phyloP scores from a whole-genome alignment of 2,888 invertebrate species.

The Epinotia demarniana region DNA sequence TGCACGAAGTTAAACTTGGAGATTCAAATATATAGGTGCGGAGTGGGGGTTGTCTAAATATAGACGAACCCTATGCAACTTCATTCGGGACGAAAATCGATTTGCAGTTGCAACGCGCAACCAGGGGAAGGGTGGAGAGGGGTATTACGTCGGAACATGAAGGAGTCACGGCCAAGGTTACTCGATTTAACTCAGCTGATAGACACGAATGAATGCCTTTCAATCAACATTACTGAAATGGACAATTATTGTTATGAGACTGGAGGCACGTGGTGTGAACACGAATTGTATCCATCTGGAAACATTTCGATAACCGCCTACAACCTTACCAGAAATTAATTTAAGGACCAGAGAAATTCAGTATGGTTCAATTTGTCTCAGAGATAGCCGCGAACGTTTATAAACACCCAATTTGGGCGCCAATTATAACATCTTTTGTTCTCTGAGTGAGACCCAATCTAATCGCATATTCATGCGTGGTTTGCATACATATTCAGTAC shows the following conservation, averaged over 20 bases:
- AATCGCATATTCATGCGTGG: background rate
- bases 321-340: background rate
- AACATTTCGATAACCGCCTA: background rate
- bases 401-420: background rate
- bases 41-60: conserved; percentile 26
- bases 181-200: conserved; percentile 58
- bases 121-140: conserved; percentile 53
- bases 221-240: conserved; percentile 53
- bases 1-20: conserved; percentile 1
- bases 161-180: conserved; percentile 77
- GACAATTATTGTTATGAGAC: conserved; percentile 20
- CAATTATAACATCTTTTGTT: background rate
- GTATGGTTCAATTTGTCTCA: background rate
- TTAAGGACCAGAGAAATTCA: background rate
- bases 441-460: background rate
- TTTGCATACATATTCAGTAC: background rate
- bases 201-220: conserved; percentile 62
- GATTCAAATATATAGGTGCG: conserved; percentile 15
- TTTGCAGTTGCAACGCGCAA: conserved; percentile 60
- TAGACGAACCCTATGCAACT: conserved; percentile 39
- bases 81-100: conserved; percentile 60
- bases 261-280: conserved; percentile 5
- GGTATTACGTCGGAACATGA: conserved; percentile 61
- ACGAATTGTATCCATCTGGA: background rate
- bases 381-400: background rate